Percentiles rank a stretch among this genome's conserved stretches.
phyloP scores from a whole-genome alignment of 2,113 vertebrate genomes.

The Narcine bancroftii region DNA sequence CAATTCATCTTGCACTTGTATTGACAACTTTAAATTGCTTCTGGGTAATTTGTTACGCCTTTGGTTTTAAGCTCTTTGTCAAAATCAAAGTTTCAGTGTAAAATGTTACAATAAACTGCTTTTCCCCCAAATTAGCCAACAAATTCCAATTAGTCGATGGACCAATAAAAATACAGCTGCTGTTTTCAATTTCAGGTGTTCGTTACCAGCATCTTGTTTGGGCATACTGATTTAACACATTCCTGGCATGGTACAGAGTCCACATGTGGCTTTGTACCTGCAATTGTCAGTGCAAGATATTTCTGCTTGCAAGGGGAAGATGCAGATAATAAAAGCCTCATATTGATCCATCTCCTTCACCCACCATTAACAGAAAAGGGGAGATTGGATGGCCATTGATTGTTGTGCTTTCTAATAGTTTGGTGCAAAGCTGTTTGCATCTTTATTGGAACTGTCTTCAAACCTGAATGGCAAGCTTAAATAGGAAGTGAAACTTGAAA shows the following conservation, averaged over 20 bases:
- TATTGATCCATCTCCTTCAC: background rate
- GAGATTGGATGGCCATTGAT: background rate
- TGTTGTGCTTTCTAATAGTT: background rate
- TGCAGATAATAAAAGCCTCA: background rate
- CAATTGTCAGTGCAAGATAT: background rate
- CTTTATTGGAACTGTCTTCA: background rate
- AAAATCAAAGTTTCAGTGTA: background rate
- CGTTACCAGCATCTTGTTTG: background rate
- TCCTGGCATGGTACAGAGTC: background rate
- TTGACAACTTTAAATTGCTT: slow-evolving; percentile 17
- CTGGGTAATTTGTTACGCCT: background rate
- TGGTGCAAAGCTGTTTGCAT: background rate
- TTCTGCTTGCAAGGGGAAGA: background rate
- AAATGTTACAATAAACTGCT: background rate
- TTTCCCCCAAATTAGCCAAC: background rate
- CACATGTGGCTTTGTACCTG: background rate
- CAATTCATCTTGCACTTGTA: background rate
- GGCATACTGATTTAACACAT: background rate
- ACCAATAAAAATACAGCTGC: background rate
- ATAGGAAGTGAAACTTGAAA: no score
- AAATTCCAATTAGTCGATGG: background rate
- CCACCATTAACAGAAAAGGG: background rate
- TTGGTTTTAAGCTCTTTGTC: background rate
- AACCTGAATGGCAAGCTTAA: background rate
- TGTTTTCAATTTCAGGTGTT: background rate